Evolutionary conservation across 37 sponge, comb jelly and placozoan genomes (phyloP), one percentile per base, ranked within the genome.

Genomic region (Ianthella basta): DNA sequence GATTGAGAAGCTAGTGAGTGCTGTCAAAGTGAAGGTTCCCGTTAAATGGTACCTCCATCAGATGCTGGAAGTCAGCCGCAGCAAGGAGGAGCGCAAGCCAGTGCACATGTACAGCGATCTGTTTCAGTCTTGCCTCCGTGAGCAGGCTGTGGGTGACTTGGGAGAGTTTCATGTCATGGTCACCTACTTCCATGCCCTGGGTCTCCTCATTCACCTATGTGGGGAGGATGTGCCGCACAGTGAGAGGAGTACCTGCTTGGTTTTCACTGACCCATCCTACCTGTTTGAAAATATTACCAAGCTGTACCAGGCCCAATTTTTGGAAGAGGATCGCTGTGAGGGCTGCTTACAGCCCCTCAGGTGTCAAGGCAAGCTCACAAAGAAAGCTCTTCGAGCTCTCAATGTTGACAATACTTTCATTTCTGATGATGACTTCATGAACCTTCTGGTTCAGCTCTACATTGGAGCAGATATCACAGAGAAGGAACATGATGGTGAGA

Each of bases 41-140:
- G 66, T 64, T 10, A 24, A 24, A 30, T 64, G 66, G 66, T 64
- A 64, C 66, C 66, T 64, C 27, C 66, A 64, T 24, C 66, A 64
- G 27, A 29, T 64, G 23, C 14, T 64, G 8, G 8, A 29, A 16
- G n/a, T n/a, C n/a, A n/a, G n/a, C n/a, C n/a, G n/a, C n/a, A 64
- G 29, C 20, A 64, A 64, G 66, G 66, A 64, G 27, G 66, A 64
- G 23, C 8, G 27, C 23, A 64, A 10, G 23, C 66, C 66, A 10
- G 23, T 64, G 23, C 27, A 64, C 66, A 64, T 10, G 27, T 64
- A 64, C 27, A 30, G 66, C 23, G 20, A 64, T 20, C 66, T 64
- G 29, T 30, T 64, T 8, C 8, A 64, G 23, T 10, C 27, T 10
- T 64, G 66, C 66, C 23, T 29, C 23, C 8, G 6, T 10, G 27